These are phyloP conservation scores for Syngnathus floridae DNA, from an alignment of 2,113 vertebrate genomes.

Conservation along the genomic window DNA sequence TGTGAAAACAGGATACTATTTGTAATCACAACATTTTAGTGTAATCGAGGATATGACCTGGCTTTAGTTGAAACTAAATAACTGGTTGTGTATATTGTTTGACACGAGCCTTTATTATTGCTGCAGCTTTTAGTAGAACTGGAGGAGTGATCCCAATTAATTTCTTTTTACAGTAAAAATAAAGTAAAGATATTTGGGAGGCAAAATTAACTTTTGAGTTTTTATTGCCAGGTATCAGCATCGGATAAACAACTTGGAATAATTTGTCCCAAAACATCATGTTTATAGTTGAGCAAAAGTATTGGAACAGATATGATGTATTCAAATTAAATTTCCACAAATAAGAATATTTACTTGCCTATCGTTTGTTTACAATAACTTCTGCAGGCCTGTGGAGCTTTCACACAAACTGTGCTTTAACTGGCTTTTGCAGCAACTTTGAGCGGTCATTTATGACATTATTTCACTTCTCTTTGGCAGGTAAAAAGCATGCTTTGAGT, in stretches of 20 bases:
- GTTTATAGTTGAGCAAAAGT: neutral
- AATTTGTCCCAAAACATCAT: neutral
- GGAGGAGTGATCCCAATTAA: conserved; percentile 21
- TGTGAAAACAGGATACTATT: conserved; percentile 54
- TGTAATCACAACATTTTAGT: conserved; percentile 57
- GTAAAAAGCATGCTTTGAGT: neutral
- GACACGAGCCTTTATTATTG: conserved; percentile 47
- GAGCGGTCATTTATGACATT: neutral
- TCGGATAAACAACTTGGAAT: neutral
- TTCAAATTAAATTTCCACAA: neutral
- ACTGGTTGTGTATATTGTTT: conserved; percentile 38
- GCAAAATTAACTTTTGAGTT: neutral
- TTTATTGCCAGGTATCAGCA: neutral
- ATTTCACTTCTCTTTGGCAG: neutral
- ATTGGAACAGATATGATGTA: neutral
- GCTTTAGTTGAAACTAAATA: conserved; percentile 53
- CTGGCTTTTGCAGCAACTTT: neutral
- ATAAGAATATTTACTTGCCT: neutral
- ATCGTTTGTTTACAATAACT: neutral
- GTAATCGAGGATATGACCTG: conserved; percentile 56
- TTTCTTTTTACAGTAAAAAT: neutral
- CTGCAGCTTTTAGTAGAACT: conserved; percentile 47
- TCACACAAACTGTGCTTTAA: neutral
- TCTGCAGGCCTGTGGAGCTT: neutral
- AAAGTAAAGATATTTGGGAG: neutral